Percentiles rank a stretch among this genome's conserved stretches.
Conservation (phyloP, 2,797 vertebrate genomes). For the Adelosebastes latens region DNA sequence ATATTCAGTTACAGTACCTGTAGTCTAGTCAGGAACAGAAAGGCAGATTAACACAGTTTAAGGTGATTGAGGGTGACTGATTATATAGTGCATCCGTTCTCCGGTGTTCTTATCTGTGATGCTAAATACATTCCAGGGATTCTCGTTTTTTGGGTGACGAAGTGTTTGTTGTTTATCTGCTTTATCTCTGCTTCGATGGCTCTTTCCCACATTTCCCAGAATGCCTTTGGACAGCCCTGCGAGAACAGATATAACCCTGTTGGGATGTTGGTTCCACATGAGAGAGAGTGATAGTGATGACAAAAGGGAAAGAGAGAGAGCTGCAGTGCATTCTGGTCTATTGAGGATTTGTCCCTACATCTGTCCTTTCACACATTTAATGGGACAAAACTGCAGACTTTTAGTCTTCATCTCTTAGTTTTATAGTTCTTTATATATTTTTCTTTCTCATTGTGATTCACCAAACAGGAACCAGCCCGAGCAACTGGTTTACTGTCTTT, state of each 20-base stretch:
- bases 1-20: background rate
- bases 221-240: background rate
- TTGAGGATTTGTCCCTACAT: background rate
- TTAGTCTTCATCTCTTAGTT: background rate
- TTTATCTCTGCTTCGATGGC: background rate
- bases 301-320: background rate
- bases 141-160: background rate
- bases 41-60: background rate
- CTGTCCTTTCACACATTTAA: background rate
- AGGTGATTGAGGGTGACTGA: background rate
- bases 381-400: background rate
- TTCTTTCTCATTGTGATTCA: background rate
- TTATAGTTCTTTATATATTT: background rate
- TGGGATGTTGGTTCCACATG: background rate
- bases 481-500: background rate
- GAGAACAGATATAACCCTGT: background rate
- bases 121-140: conserved; percentile 24
- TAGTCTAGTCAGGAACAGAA: background rate
- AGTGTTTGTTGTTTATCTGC: background rate
- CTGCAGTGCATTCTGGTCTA: background rate
- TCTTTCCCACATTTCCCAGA: conserved; percentile 20
- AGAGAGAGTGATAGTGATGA: background rate
- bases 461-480: background rate
- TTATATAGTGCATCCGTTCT: background rate
- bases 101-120: background rate